These are phyloP conservation scores for Agriotes lineatus DNA, from an alignment of 2,888 invertebrate genomes.

Conservation along the genomic window DNA sequence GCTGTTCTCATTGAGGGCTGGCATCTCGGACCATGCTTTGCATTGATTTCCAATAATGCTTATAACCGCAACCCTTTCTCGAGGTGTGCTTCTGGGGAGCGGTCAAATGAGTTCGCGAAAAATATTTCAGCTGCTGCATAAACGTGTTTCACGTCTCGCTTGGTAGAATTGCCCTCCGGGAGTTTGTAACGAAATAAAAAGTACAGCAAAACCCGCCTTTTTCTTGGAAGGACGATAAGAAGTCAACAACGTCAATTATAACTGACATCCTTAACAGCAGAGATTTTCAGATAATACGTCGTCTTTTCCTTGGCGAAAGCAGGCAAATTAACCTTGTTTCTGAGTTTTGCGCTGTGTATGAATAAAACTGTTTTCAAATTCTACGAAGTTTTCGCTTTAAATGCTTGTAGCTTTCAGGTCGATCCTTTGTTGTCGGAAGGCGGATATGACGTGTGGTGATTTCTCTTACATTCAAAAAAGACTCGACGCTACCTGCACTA, in stretches of 20 bases:
- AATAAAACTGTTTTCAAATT: slow-evolving; percentile 9
- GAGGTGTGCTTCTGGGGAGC: slow-evolving; percentile 4
- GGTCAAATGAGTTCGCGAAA: background rate
- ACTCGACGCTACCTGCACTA: too few species aligned
- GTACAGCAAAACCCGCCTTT: slow-evolving; percentile 6
- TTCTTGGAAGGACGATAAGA: slow-evolving; percentile 18
- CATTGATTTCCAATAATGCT: slow-evolving; percentile 19
- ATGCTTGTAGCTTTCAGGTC: background rate
- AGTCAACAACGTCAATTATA: slow-evolving; percentile 32
- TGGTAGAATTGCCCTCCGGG: background rate
- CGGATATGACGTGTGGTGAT: too few species aligned
- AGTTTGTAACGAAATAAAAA: slow-evolving; percentile 7
- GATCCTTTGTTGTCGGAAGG: background rate
- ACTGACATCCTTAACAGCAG: slow-evolving; percentile 25
- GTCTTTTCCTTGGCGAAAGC: slow-evolving; percentile 5
- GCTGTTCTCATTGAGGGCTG: slow-evolving; percentile 4
- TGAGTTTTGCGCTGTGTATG: slow-evolving; percentile 1
- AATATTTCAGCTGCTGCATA: background rate
- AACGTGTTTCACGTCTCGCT: background rate
- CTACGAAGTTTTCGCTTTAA: slow-evolving; percentile 9
- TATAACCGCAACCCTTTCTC: slow-evolving; percentile 21
- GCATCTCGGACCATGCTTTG: slow-evolving; percentile 6
- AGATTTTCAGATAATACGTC: slow-evolving; percentile 27
- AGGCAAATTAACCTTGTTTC: slow-evolving; percentile 22
- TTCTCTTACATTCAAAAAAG: too few species aligned